Percentiles rank a stretch among this genome's conserved stretches.
Evolutionary conservation across 1,140 invertebrate genomes (phyloP).

Genomic region (Macrotrachela quadricornifera): DNA sequence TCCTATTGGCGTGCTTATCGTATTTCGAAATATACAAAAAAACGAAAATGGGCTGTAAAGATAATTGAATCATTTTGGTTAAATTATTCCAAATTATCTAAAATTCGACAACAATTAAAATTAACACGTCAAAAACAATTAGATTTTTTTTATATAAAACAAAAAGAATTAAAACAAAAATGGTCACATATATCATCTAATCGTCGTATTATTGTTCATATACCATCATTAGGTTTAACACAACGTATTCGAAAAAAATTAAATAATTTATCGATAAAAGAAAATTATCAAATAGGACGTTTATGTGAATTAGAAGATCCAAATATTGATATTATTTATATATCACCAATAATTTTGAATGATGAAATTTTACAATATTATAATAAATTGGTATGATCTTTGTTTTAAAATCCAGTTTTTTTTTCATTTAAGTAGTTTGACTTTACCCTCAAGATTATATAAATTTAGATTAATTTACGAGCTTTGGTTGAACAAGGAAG

Average conservation of each 20-base stretch:
- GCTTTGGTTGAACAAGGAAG: no score
- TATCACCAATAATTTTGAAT: conserved; percentile 27
- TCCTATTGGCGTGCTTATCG: conserved; percentile 19
- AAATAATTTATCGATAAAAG: conserved; percentile 19
- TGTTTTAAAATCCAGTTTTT: no score
- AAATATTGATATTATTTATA: conserved; percentile 30
- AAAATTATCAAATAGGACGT: conserved; percentile 28
- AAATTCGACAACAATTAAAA: conserved; percentile 20
- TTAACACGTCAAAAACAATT: conserved; percentile 18
- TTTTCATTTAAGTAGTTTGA: no score
- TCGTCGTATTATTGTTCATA: conserved; percentile 23
- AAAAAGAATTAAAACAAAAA: conserved; percentile 14
- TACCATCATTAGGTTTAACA: conserved; percentile 25
- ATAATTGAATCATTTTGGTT: conserved; percentile 30
- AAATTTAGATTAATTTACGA: no score
- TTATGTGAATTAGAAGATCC: conserved; percentile 27
- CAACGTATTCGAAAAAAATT: conserved; percentile 22
- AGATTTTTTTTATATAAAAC: conserved; percentile 11
- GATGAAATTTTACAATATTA: conserved; percentile 31
- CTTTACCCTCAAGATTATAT: no score
- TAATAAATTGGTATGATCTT: conserved; percentile 20
- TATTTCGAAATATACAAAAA: conserved; percentile 22
- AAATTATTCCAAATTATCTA: conserved; percentile 26
- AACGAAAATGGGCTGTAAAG: conserved; percentile 27
- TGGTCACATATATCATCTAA: conserved; percentile 24